Evolutionary conservation across 2,113 vertebrate species (phyloP).

Genomic region (Coracopsis vasa): DNA sequence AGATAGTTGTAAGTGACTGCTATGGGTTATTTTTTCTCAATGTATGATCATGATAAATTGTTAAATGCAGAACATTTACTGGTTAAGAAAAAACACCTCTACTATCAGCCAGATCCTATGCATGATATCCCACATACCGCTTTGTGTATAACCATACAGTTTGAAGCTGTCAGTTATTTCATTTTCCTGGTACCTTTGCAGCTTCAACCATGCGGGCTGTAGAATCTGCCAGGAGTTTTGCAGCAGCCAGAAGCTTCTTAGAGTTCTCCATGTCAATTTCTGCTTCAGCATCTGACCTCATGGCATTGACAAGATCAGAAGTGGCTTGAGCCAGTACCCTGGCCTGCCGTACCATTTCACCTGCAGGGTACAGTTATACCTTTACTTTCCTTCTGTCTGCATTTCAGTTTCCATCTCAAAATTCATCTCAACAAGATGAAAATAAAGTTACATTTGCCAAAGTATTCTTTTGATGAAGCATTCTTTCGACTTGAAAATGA

Average conservation of each 20-base stretch:
- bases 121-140: not conserved
- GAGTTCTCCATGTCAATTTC: constrained; percentile 98
- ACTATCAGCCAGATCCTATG: not conserved
- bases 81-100: not conserved
- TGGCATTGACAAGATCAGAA: constrained; percentile 95
- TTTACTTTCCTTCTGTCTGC: not conserved
- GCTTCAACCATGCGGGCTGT: constrained; percentile 99
- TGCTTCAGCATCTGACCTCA: constrained; percentile 95
- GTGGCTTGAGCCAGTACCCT: constrained; percentile 97
- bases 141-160: not conserved
- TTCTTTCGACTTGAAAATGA: not conserved
- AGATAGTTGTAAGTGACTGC: not conserved
- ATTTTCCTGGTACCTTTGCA: constrained; percentile 84
- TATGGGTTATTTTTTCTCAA: not conserved
- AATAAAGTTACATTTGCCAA: not conserved
- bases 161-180: not conserved
- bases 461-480: not conserved
- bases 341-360: constrained; percentile 98
- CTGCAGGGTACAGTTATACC: constrained; percentile 56
- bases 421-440: not conserved
- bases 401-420: not conserved
- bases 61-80: not conserved
- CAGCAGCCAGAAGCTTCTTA: constrained; percentile 95
- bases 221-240: constrained; percentile 95
- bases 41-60: not conserved